Evolutionary conservation across 2,888 invertebrate genomes (phyloP).

Genomic region (Apodemia mormo): DNA sequence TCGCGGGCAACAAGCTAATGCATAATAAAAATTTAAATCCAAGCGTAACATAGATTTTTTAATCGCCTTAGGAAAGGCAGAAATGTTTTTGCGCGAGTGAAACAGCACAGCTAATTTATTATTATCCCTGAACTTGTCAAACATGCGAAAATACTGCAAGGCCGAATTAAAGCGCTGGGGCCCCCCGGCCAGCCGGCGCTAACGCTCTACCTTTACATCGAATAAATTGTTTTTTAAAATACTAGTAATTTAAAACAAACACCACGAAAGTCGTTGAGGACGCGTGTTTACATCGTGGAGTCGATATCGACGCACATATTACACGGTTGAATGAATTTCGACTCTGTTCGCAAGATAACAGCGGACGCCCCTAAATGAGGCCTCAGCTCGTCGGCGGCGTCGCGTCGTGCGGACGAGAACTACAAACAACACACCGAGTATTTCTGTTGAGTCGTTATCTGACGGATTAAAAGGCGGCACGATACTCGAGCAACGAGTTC

Average conservation of each 20-base stretch:
- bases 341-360: slow-evolving; percentile 65
- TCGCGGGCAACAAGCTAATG: too few species aligned
- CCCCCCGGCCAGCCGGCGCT: neutral
- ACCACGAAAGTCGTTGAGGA: slow-evolving; percentile 26
- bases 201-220: neutral
- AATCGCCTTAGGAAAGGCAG: too few species aligned
- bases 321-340: slow-evolving; percentile 65
- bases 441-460: slow-evolving; percentile 58
- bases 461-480: slow-evolving; percentile 47
- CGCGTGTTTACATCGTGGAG: slow-evolving; percentile 43
- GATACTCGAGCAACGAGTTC: slow-evolving; percentile 44
- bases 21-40: neutral
- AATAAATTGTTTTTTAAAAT: slow-evolving; percentile 12
- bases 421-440: slow-evolving; percentile 60
- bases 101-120: neutral
- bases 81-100: neutral
- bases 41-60: neutral
- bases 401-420: slow-evolving; percentile 50
- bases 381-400: slow-evolving; percentile 52
- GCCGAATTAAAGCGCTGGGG: neutral
- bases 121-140: slow-evolving; percentile 1
- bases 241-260: neutral
- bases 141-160: slow-evolving; percentile 3
- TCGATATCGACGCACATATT: slow-evolving; percentile 58
- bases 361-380: slow-evolving; percentile 70